Percentiles rank a stretch among this genome's conserved stretches.
These are phyloP conservation scores for Drosophila diplacantha DNA, from an alignment of 2,888 invertebrate genomes.

Conservation along the genomic window DNA sequence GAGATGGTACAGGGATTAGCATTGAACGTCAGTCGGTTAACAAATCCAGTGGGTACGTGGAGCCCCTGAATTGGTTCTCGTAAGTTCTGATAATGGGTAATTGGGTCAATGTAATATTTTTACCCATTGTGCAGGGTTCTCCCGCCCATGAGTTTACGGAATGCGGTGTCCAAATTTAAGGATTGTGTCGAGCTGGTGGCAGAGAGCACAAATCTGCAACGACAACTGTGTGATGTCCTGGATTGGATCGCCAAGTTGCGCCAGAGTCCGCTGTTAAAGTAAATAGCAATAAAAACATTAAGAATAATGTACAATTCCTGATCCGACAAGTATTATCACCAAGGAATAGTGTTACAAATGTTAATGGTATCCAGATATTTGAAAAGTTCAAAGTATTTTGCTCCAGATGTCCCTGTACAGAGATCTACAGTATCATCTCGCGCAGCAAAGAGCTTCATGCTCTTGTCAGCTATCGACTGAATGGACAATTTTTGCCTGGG, in stretches of 20 bases:
- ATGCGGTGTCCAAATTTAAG: constrained; percentile 86
- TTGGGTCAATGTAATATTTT: not conserved
- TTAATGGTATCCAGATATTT: no score
- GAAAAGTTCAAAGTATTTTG: no score
- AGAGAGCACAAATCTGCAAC: constrained; percentile 85
- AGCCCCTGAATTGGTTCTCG: constrained; percentile 89
- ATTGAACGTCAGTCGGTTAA: constrained; percentile 75
- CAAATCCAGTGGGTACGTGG: constrained; percentile 76
- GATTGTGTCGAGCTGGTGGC: constrained; percentile 83
- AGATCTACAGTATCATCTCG: no score
- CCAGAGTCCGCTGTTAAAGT: constrained; percentile 14
- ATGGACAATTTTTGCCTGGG: no score
- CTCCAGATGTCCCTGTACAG: no score
- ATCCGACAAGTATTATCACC: not conserved
- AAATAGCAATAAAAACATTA: constrained; percentile 20
- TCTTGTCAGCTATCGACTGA: no score
- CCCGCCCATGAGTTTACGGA: constrained; percentile 87
- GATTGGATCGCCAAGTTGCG: constrained; percentile 54
- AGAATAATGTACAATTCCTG: constrained; percentile 39
- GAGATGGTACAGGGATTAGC: constrained; percentile 76
- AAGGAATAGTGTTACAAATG: not conserved
- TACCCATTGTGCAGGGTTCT: constrained; percentile 81
- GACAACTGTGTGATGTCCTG: constrained; percentile 78
- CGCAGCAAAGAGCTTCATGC: no score
- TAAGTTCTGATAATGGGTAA: constrained; percentile 9